These are phyloP conservation scores for Hypomecis punctinalis DNA, from an alignment of 2,888 invertebrate species.

Conservation along the genomic window DNA sequence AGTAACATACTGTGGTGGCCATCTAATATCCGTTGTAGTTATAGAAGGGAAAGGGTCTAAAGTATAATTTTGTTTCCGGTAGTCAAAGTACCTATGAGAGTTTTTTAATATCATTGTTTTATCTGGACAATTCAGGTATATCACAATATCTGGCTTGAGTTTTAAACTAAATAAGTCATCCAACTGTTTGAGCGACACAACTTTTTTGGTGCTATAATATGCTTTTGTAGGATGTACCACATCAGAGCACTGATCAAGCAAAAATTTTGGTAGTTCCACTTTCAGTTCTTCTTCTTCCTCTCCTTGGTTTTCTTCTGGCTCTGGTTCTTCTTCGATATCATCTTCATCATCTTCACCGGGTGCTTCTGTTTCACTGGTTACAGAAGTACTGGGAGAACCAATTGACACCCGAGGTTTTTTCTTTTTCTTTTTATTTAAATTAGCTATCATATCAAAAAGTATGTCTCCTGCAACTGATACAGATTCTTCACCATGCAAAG, in stretches of 20 bases:
- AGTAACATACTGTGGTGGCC: constrained; percentile 66
- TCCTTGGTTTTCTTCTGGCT: constrained; percentile 50
- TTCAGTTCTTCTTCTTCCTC: constrained; percentile 55
- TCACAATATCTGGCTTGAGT: constrained; percentile 78
- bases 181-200: constrained; percentile 61
- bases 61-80: constrained; percentile 50
- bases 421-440: constrained; percentile 62
- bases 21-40: constrained; percentile 55
- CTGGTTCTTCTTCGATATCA: constrained; percentile 52
- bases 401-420: constrained; percentile 35
- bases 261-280: constrained; percentile 67
- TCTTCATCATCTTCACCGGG: constrained; percentile 45
- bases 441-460: constrained; percentile 59
- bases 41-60: constrained; percentile 54
- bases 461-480: constrained; percentile 54
- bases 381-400: constrained; percentile 48
- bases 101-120: constrained; percentile 78
- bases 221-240: constrained; percentile 54
- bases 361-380: constrained; percentile 49
- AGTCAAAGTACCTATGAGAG: constrained; percentile 64
- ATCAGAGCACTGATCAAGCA: constrained; percentile 63
- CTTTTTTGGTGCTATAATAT: constrained; percentile 57
- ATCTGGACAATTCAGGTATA: constrained; percentile 84
- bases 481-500: constrained; percentile 67
- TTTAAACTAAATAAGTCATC: constrained; percentile 62